phyloP scores from a whole-genome alignment of 2,797 vertebrate species.

The Staurois parvus region DNA sequence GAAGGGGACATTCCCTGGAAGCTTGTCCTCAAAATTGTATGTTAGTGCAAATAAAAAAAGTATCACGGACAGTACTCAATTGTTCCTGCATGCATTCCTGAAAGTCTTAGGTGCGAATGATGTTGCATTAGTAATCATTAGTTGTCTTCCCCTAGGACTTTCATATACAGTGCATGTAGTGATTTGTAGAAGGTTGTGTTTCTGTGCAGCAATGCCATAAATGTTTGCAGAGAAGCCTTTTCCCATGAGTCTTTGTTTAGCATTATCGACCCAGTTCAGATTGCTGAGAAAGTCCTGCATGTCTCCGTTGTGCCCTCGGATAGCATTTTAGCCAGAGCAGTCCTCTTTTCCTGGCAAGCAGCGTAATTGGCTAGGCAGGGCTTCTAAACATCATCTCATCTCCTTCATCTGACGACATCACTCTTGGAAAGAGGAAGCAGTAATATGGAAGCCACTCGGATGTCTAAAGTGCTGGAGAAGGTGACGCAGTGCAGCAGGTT shows the following conservation, averaged over 20 bases:
- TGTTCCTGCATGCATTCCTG: too few relatives aligned
- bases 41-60: too few relatives aligned
- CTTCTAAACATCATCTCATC: conserved; percentile 62
- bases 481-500: conserved; percentile 64
- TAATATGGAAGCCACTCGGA: conserved; percentile 73
- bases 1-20: too few relatives aligned
- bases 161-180: background rate
- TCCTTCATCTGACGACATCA: conserved; percentile 11
- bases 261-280: conserved; percentile 65
- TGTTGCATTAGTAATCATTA: too few relatives aligned
- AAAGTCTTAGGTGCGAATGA: too few relatives aligned
- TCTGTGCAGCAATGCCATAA: background rate
- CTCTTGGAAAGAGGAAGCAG: conserved; percentile 54
- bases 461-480: conserved; percentile 68
- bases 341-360: conserved; percentile 47
- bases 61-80: too few relatives aligned
- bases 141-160: background rate
- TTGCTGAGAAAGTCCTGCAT: conserved; percentile 17
- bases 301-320: conserved; percentile 16
- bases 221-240: conserved; percentile 34
- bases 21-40: too few relatives aligned
- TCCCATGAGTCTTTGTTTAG: conserved; percentile 49
- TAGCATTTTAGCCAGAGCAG: conserved; percentile 59
- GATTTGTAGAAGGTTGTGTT: conserved; percentile 36
- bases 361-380: conserved; percentile 60